Conservation (phyloP, 37 sponge, comb jelly and placozoan species). For the Tethya wilhelma region DNA sequence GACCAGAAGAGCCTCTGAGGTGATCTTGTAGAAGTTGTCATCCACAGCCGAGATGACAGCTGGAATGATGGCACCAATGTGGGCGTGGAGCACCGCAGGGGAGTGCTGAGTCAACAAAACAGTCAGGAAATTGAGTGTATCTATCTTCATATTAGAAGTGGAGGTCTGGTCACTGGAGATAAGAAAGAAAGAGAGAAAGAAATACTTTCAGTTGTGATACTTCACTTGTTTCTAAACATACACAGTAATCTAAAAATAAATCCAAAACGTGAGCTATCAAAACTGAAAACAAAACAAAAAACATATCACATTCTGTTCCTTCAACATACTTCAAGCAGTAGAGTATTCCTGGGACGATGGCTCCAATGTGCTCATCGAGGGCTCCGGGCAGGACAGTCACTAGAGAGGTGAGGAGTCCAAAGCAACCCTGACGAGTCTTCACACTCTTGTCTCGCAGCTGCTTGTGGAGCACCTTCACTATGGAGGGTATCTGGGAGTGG, state of each 20-base stretch:
- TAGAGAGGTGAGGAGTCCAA: slow-evolving; percentile 86
- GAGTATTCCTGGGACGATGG: slow-evolving; percentile 87
- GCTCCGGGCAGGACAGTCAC: slow-evolving; percentile 89
- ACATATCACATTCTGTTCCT: not conserved
- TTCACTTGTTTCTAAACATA: no score
- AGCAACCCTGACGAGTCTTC: slow-evolving; percentile 95
- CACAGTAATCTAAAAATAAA: not conserved
- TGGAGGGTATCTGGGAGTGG: slow-evolving; percentile 69
- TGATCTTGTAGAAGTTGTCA: slow-evolving; percentile 97
- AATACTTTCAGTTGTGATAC: no score
- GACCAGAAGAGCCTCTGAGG: slow-evolving; percentile 92
- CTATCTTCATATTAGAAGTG: slow-evolving; percentile 96
- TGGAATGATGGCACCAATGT: slow-evolving; percentile 74
- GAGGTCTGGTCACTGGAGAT: slow-evolving; percentile 76
- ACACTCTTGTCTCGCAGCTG: slow-evolving; percentile 92
- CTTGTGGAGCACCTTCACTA: slow-evolving; percentile 87
- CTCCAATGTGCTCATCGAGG: slow-evolving; percentile 78
- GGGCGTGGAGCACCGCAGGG: slow-evolving; percentile 81
- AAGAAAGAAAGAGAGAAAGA: not conserved
- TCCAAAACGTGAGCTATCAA: not conserved
- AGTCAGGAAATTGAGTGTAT: slow-evolving; percentile 89
- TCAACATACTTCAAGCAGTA: slow-evolving; percentile 84
- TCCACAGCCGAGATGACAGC: slow-evolving; percentile 84
- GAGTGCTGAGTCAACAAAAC: slow-evolving; percentile 81
- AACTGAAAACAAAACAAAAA: not conserved